phyloP scores from a whole-genome alignment of 2,797 vertebrate genomes.

The Myotis vivesi region DNA sequence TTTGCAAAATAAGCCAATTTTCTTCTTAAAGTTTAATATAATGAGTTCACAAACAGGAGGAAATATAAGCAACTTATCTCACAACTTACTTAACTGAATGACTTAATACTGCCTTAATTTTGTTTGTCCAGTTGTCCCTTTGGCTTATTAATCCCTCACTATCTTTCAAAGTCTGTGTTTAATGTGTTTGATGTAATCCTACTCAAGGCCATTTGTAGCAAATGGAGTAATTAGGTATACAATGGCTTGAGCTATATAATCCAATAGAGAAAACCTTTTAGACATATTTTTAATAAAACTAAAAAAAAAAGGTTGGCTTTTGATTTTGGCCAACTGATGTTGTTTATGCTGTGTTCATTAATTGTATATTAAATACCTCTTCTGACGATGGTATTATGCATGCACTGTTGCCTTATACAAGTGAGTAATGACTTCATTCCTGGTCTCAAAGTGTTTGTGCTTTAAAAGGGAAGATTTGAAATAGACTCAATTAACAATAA shows the following conservation, averaged over 20 bases:
- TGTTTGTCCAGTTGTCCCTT: background rate
- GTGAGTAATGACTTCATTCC: background rate
- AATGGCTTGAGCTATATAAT: background rate
- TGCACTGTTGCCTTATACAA: background rate
- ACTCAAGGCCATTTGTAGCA: background rate
- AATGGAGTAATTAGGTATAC: background rate
- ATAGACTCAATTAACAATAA: background rate
- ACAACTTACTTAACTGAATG: background rate
- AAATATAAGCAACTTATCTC: background rate
- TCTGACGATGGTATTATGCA: background rate
- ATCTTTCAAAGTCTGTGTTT: conserved; percentile 12
- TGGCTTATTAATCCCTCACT: conserved; percentile 11
- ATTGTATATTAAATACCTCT: conserved; percentile 12
- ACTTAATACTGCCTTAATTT: conserved; percentile 25
- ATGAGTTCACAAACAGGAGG: background rate
- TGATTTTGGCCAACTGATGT: background rate
- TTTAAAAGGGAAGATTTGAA: conserved; percentile 21
- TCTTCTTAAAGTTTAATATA: conserved; percentile 24
- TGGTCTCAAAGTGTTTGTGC: background rate
- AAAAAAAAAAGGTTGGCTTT: background rate
- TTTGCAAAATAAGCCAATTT: conserved; percentile 20
- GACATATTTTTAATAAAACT: background rate
- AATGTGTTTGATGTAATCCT: background rate
- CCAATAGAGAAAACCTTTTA: background rate
- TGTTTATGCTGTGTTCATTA: background rate